Evolutionary conservation across 2,113 vertebrate genomes (phyloP), one percentile per base, ranked within the genome.

Genomic region (Podilymbus podiceps): DNA sequence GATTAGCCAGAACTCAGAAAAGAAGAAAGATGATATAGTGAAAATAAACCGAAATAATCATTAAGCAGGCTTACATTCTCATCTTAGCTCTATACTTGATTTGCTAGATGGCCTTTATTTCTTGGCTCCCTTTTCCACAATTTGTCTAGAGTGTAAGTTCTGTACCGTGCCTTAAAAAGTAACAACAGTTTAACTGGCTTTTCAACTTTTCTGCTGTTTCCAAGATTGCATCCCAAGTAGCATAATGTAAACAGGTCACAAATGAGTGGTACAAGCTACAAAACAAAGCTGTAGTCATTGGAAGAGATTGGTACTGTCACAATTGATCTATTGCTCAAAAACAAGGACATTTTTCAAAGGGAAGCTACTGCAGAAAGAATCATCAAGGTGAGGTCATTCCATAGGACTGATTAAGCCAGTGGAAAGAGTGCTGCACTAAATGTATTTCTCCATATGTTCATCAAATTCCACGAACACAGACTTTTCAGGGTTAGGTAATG

Each of bases 391-490:
- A 93, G 56, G 64, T 86, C 87, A 96, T 84, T 91, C 82, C 76
- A 88, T 42, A 80, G 60, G 24, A 75, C 78, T 91, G 93, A 93
- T 95, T 91, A 94, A 91, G 35, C 56, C 75, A 90, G 56, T 84
- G 89, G 93, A 96, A 95, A 96, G 44, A 93, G 50, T 60, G 87
- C 67, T 68, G 67, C 71, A 75, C 16, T 80, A 67, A 79, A 92
- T 74, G 22, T 79, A 95, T 94, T 97, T 91, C 77, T 85, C 84
- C 89, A 88, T 88, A 77, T 88, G 89, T 95, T 95, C 84, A 96
- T 80, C 87, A 94, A 92, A 92, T 87, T 97, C 91, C 91, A 95
- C 89, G 95, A 81, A 88, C 86, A 95, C 12, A 88, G 91, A 88
- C 78, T 92, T 89, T 47, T 89, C 87, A 30, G 38, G 27, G 87